Base-by-base conservation (phyloP, 2,888 invertebrate genomes). In the Hedychridium roseum region DNA sequence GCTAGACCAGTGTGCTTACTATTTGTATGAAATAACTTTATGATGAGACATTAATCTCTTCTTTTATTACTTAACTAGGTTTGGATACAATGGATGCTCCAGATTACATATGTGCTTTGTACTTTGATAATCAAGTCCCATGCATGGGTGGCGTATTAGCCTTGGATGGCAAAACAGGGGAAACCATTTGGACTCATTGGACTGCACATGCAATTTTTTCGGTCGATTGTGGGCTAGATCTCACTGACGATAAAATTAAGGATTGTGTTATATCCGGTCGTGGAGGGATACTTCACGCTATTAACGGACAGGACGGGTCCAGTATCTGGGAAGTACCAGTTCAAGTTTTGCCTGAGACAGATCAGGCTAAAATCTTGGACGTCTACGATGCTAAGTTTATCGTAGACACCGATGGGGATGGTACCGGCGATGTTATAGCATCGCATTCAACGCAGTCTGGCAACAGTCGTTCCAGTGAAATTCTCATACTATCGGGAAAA, bases 131-230 rank as follows among this genome's bases (percentile, higher is more conserved):
- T 6, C 81, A 83, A 41, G 71, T 79, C 3, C 86, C 86, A 1
- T 92, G 92, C 71, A 84, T 87, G 54, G 92, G 91, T 2, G 91
- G 92, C 4, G 82, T 91, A 6, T 79, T 91, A 56, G 90, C 90
- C 0, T 70, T 92, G n/a, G 86, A 91, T 73, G 92, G 92, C 0
- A 74, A 69, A 16, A 86, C 83, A 28, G 92, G 92, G 1, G 79
- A 82, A 21, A 83, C 85, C n/a, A 65, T 91, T 9, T 92, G 92
- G 92, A 85, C 85, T 28, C 84, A 85, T 57, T 90, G 90, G 86
- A 82, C 87, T 3, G 81, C 84, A 26, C 88, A 90, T 61, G 87
- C 89, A 57, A 84, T 92, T 12, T 90, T 88, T 73, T 86, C 86
- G 0, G 70, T 92, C 18, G 87, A 89, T 64, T 92, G 92, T 73